Percentiles rank a stretch among this genome's conserved stretches.
Evolutionary conservation across 2,888 invertebrate genomes (phyloP).

Genomic region (Caradrina clavipalpis): DNA sequence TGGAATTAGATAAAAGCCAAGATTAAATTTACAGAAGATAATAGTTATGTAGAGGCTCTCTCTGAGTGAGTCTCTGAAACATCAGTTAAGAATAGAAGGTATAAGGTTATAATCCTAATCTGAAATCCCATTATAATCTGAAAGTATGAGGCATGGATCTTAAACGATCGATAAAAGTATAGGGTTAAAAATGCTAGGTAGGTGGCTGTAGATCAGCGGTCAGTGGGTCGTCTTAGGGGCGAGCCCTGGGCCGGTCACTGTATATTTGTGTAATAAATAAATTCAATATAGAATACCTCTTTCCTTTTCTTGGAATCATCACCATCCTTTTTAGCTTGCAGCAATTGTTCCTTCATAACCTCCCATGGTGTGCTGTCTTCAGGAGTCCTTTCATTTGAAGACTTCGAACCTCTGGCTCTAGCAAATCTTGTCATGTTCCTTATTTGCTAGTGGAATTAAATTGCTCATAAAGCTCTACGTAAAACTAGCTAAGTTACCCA

Average conservation of each 20-base stretch:
- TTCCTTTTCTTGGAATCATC: constrained; percentile 82
- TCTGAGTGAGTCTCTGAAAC: neutral
- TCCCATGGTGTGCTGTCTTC: constrained; percentile 94
- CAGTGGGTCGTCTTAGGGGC: too few relatives aligned
- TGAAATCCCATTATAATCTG: too few relatives aligned
- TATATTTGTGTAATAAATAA: neutral
- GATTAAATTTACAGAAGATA: neutral
- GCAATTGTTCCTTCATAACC: constrained; percentile 92
- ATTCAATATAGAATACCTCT: constrained; percentile 70
- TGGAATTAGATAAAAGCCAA: constrained; percentile 66
- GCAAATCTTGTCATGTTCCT: constrained; percentile 93
- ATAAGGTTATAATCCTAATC: too few relatives aligned
- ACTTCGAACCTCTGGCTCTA: constrained; percentile 94
- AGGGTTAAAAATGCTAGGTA: too few relatives aligned
- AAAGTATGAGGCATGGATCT: too few relatives aligned
- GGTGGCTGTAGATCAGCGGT: too few relatives aligned
- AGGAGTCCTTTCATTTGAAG: constrained; percentile 93
- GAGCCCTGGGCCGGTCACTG: neutral
- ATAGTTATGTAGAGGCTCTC: neutral
- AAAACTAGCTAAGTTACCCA: neutral
- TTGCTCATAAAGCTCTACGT: too few relatives aligned
- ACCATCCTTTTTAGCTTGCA: constrained; percentile 86
- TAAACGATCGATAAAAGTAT: too few relatives aligned
- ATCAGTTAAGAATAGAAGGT: neutral
- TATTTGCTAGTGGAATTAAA: neutral